These are phyloP conservation scores for Marisa cornuarietis DNA, from an alignment of 1,140 invertebrate species.

Conservation along the genomic window DNA sequence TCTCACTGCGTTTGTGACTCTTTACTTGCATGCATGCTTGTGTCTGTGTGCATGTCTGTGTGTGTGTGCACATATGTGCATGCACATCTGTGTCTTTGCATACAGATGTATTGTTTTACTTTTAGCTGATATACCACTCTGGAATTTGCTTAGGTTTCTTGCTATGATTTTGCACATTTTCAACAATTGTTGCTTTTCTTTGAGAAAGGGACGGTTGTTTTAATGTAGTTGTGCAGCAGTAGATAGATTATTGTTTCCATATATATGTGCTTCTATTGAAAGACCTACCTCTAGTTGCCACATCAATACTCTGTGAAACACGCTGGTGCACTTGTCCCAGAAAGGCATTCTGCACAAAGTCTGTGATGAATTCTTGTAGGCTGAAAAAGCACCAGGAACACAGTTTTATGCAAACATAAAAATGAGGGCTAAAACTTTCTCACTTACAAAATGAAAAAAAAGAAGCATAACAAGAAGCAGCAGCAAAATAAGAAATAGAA, in stretches of 20 bases:
- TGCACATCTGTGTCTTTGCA: too few species aligned
- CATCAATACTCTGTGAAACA: constrained; percentile 67
- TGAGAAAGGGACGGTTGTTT: too few species aligned
- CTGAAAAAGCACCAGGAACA: constrained; percentile 49
- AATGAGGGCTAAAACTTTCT: too few species aligned
- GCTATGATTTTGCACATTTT: too few species aligned
- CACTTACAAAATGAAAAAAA: too few species aligned
- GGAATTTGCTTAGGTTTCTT: too few species aligned
- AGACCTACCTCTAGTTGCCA: constrained; percentile 73
- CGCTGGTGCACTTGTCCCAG: constrained; percentile 64
- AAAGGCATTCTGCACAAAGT: constrained; percentile 79
- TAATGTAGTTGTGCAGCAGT: too few species aligned
- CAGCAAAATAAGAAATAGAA: too few species aligned
- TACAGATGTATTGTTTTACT: too few species aligned
- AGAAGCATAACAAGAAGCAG: too few species aligned
- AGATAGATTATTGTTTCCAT: background rate
- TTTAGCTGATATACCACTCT: too few species aligned
- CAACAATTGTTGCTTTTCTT: too few species aligned
- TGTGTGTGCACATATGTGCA: background rate
- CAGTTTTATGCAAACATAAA: background rate
- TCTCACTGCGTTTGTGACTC: background rate
- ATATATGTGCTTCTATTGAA: background rate
- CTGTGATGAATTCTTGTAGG: constrained; percentile 78
- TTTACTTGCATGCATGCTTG: background rate
- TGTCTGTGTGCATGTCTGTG: background rate